These are phyloP conservation scores for Sebastes oblongus DNA, from an alignment of 2,797 vertebrate genomes.

Conservation along the genomic window DNA sequence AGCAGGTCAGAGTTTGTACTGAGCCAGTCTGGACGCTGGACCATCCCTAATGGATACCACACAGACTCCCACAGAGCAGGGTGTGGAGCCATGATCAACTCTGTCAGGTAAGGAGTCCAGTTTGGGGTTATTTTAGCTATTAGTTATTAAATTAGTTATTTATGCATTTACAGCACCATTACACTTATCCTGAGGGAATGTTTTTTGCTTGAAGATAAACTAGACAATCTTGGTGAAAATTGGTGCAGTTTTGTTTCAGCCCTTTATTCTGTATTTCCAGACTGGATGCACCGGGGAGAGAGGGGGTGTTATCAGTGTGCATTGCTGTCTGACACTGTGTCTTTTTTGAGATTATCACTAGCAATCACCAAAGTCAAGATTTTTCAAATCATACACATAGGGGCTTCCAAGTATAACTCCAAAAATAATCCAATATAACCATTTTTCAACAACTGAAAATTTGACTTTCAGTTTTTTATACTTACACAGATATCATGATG, in stretches of 20 bases:
- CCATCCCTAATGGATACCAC: constrained; percentile 92
- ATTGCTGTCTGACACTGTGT: not conserved
- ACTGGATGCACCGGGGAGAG: no score
- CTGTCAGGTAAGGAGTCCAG: constrained; percentile 85
- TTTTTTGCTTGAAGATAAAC: not conserved
- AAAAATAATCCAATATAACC: not conserved
- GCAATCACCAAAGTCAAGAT: not conserved
- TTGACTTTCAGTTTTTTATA: not conserved
- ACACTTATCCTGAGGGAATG: not conserved
- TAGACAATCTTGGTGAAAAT: not conserved
- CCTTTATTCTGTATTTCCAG: not conserved
- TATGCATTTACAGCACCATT: not conserved
- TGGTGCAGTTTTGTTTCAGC: not conserved
- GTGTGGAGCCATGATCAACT: constrained; percentile 85
- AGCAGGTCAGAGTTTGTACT: constrained; percentile 95
- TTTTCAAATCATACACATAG: not conserved
- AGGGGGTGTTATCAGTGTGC: no score
- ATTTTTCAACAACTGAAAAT: not conserved
- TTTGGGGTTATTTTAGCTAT: not conserved
- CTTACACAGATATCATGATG: not conserved
- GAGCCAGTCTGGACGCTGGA: constrained; percentile 87
- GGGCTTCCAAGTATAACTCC: not conserved
- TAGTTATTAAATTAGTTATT: not conserved
- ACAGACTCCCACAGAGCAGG: constrained; percentile 76
- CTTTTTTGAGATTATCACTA: not conserved